Conservation (phyloP, 2,888 invertebrate species). For the Cistogaster globosa region DNA sequence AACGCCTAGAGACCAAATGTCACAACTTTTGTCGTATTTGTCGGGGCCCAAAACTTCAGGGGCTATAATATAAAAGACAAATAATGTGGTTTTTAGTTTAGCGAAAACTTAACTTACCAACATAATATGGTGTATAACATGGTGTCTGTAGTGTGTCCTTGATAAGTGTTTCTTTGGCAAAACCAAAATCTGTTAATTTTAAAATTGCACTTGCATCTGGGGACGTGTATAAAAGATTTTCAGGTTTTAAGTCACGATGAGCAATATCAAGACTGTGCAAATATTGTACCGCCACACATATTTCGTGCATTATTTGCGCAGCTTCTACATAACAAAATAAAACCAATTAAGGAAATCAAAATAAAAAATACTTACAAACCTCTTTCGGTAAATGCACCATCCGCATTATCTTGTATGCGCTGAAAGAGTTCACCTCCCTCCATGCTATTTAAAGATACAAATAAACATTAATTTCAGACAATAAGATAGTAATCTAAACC, state of each 20-base stretch:
- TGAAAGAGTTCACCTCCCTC: constrained; percentile 99
- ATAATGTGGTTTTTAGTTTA: neutral
- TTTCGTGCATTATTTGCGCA: constrained; percentile 97
- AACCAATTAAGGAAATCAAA: neutral
- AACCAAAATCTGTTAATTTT: constrained; percentile 99
- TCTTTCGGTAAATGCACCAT: constrained; percentile 98
- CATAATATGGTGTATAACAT: constrained; percentile 99
- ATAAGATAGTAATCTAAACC: neutral
- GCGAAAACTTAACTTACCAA: constrained; percentile 86
- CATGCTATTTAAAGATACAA: constrained; percentile 86
- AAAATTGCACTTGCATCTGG: constrained; percentile 90
- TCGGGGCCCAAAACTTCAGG: constrained; percentile 95
- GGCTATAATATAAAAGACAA: constrained; percentile 73
- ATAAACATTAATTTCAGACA: constrained; percentile 14
- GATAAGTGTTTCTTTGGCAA: constrained; percentile 95
- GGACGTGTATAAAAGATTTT: constrained; percentile 96
- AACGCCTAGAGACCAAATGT: constrained; percentile 99
- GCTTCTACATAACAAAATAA: constrained; percentile 86
- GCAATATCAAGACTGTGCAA: constrained; percentile 97
- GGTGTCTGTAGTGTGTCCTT: constrained; percentile 97
- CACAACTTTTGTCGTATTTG: constrained; percentile 99
- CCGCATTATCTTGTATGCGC: constrained; percentile 95
- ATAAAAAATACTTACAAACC: constrained; percentile 70
- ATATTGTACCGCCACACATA: constrained; percentile 96
- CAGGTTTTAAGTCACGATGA: constrained; percentile 98